A percentile compares a stretch with the other conserved stretches of the same genome.
phyloP scores from a whole-genome alignment of 2,888 invertebrate genomes.

The Trachelus stipa region DNA sequence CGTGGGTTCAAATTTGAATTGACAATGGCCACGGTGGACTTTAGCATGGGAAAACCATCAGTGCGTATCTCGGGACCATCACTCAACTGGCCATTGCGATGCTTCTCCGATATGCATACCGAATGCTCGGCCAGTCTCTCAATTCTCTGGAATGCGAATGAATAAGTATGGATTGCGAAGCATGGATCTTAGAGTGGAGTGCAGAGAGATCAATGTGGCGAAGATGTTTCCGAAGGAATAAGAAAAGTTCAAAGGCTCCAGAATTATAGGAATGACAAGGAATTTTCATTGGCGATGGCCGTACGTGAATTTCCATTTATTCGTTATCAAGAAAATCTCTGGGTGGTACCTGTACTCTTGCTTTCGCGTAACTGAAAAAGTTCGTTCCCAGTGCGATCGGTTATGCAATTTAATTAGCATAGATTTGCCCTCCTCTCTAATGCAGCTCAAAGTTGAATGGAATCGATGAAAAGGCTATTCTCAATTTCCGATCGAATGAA shows the following conservation, averaged over 20 bases:
- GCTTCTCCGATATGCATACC: slow-evolving; percentile 22
- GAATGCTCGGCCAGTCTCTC: slow-evolving; percentile 28
- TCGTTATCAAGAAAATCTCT: too few species aligned
- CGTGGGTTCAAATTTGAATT: slow-evolving; percentile 48
- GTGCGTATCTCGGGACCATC: slow-evolving; percentile 51
- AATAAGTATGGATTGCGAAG: slow-evolving; percentile 36
- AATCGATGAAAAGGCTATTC: slow-evolving; percentile 36
- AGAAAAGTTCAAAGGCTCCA: neutral
- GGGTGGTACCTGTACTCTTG: too few species aligned
- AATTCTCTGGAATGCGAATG: slow-evolving; percentile 51
- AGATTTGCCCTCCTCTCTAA: slow-evolving; percentile 22
- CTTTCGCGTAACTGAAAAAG: too few species aligned
- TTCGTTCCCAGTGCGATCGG: slow-evolving; percentile 5
- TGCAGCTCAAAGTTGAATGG: slow-evolving; percentile 8
- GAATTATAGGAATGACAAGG: slow-evolving; percentile 8
- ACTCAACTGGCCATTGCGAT: slow-evolving; percentile 27
- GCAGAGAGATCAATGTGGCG: slow-evolving; percentile 38
- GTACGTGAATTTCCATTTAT: too few species aligned
- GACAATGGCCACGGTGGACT: slow-evolving; percentile 23
- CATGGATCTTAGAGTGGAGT: slow-evolving; percentile 33
- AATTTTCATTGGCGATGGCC: neutral
- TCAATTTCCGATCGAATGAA: slow-evolving; percentile 30
- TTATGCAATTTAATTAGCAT: slow-evolving; percentile 50
- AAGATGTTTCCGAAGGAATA: slow-evolving; percentile 32
- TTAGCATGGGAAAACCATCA: slow-evolving; percentile 47